Conservation (phyloP, 2,797 vertebrate genomes). For the Scyliorhinus canicula region DNA sequence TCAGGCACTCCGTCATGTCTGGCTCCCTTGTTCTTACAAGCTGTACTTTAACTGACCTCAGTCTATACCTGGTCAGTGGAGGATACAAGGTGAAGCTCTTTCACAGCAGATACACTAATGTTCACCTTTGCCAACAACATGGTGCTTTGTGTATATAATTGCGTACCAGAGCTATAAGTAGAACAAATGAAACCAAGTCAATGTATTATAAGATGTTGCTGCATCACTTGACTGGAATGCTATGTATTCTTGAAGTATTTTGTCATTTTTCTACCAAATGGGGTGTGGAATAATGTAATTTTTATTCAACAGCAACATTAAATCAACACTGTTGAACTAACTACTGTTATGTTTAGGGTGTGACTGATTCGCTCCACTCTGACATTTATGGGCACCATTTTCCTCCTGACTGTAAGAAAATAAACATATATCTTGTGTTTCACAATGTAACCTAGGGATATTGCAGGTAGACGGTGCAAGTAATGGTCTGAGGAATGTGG, state of each 20-base stretch:
- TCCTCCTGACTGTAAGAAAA: not conserved
- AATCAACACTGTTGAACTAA: not conserved
- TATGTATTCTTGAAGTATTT: not conserved
- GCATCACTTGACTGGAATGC: not conserved
- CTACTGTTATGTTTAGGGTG: not conserved
- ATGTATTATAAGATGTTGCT: not conserved
- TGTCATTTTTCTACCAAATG: conserved; percentile 5
- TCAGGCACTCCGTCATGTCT: not conserved
- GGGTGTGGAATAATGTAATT: not conserved
- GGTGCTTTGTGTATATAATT: not conserved
- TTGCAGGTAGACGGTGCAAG: not conserved
- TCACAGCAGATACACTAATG: not conserved
- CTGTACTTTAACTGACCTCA: not conserved
- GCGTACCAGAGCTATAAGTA: not conserved
- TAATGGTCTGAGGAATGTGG: not conserved
- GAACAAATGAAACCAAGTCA: not conserved
- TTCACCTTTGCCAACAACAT: not conserved
- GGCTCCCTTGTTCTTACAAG: not conserved
- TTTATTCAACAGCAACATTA: not conserved
- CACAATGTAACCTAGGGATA: not conserved
- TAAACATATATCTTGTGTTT: not conserved
- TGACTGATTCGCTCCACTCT: not conserved
- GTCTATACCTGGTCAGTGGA: not conserved
- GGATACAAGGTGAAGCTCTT: not conserved
- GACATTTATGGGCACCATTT: not conserved